These are phyloP conservation scores for Xenopus laevis DNA, from an alignment of 2,113 vertebrate genomes.

Conservation along the genomic window DNA sequence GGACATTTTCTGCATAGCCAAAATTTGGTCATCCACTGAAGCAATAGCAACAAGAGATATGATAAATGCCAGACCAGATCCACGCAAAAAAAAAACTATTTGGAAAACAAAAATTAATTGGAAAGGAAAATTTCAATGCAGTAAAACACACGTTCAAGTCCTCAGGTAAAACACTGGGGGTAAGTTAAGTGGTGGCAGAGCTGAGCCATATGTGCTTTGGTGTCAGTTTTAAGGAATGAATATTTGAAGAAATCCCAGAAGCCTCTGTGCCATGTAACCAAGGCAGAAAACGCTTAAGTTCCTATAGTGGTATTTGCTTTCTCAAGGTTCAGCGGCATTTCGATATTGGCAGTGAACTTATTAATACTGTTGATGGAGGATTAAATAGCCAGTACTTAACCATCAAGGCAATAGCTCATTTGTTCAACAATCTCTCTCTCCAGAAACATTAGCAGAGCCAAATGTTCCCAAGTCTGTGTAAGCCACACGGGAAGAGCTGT, in stretches of 20 bases:
- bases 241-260: neutral
- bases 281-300: neutral
- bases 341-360: slow-evolving; percentile 25
- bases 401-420: neutral
- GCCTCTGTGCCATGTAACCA: neutral
- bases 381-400: neutral
- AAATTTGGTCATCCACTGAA: neutral
- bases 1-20: too few relatives aligned
- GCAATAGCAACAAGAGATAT: neutral
- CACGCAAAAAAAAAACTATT: neutral
- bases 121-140: neutral
- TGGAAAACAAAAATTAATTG: neutral
- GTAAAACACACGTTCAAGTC: neutral
- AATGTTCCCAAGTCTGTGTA: slow-evolving; percentile 7
- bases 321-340: neutral
- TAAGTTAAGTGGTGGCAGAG: neutral
- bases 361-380: slow-evolving; percentile 6
- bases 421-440: neutral
- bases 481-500: slow-evolving; percentile 6
- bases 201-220: neutral
- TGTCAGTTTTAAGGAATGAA: neutral
- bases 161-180: neutral
- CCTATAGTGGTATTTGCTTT: neutral
- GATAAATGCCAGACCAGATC: neutral
- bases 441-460: too few relatives aligned